Evolutionary conservation across 2,797 vertebrate species (phyloP).

Genomic region (Pseudotriccus pelzelni): DNA sequence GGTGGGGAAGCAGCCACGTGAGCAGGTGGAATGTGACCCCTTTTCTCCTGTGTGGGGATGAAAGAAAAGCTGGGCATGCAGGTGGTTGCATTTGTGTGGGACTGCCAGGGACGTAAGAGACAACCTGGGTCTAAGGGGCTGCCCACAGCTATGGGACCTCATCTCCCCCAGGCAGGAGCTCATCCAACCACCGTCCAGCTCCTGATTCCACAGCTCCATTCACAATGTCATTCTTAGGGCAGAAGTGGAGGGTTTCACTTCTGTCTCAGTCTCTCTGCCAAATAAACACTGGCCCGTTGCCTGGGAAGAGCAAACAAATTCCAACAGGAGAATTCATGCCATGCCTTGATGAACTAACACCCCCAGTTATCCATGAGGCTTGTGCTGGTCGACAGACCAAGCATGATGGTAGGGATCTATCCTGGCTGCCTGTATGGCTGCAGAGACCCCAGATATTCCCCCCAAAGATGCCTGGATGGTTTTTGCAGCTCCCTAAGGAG

Average conservation of each 20-base stretch:
- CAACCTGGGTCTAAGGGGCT: neutral
- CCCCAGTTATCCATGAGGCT: neutral
- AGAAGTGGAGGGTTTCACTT: neutral
- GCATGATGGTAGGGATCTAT: neutral
- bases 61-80: neutral
- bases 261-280: neutral
- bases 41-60: neutral
- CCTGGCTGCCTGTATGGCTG: neutral
- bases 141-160: neutral
- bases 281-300: neutral
- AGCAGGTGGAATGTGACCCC: fast-evolving
- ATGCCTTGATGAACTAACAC: neutral
- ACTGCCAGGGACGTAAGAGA: neutral
- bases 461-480: neutral
- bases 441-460: neutral
- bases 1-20: neutral
- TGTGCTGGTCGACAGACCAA: neutral
- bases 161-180: neutral
- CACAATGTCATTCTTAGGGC: neutral
- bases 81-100: neutral
- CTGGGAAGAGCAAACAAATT: slow-evolving; percentile 26
- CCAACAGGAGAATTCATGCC: neutral
- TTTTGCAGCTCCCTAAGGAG: neutral
- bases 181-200: neutral
- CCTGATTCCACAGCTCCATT: neutral